These are phyloP conservation scores for Trematocara macrostoma DNA, from an alignment of 2,113 vertebrate species.

Conservation along the genomic window DNA sequence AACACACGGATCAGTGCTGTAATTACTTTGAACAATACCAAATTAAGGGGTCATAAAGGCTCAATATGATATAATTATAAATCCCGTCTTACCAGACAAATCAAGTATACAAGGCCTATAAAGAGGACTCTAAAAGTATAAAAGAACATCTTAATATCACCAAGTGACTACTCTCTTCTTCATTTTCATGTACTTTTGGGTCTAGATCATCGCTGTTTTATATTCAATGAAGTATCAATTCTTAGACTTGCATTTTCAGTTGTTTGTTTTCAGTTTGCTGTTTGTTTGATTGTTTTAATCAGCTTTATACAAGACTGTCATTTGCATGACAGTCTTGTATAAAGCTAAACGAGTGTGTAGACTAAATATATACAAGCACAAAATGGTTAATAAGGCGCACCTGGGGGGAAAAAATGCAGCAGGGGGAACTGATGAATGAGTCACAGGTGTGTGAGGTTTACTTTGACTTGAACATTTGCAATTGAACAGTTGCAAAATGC, in stretches of 20 bases:
- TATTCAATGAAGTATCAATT: not conserved
- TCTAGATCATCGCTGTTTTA: not conserved
- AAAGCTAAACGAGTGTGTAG: not conserved
- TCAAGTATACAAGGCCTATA: not conserved
- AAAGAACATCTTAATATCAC: not conserved
- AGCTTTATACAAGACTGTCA: not conserved
- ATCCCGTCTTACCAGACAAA: not conserved
- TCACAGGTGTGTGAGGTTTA: not conserved
- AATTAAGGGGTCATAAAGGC: not conserved
- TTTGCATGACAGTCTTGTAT: not conserved
- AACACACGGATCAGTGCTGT: rapidly evolving
- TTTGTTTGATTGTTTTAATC: not conserved
- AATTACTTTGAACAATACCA: not conserved
- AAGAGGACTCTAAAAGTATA: not conserved
- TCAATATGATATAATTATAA: not conserved
- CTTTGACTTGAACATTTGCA: not conserved
- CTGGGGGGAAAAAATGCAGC: not conserved
- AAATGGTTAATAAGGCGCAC: not conserved
- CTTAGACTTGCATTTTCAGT: not conserved
- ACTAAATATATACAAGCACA: not conserved
- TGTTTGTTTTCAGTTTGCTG: not conserved
- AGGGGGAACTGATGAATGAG: not conserved
- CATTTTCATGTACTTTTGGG: not conserved
- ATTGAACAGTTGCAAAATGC: not conserved
- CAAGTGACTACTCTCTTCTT: not conserved